Evolutionary conservation across 2,113 vertebrate species (phyloP).

Genomic region (Paradoxurus hermaphroditus): DNA sequence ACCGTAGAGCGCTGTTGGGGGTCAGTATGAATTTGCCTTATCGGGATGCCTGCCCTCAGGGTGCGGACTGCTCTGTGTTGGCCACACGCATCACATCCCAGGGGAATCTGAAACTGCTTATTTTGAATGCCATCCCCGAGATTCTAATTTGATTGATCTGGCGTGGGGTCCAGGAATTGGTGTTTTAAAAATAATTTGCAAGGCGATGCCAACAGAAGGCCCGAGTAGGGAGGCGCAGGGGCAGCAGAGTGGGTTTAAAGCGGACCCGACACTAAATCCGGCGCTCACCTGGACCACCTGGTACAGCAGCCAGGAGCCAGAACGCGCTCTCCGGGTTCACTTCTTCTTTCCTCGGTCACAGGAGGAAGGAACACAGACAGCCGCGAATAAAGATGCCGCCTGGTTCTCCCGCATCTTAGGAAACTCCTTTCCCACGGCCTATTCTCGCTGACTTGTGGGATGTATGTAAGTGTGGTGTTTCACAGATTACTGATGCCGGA

Average conservation of each 20-base stretch:
- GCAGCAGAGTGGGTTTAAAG: not conserved
- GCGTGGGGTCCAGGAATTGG: not conserved
- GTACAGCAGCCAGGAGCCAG: too few species aligned
- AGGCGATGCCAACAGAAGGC: not conserved
- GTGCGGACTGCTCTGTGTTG: not conserved
- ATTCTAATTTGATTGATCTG: not conserved
- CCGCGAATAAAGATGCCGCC: not conserved
- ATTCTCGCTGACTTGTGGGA: not conserved
- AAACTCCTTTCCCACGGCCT: not conserved
- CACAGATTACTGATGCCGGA: not conserved
- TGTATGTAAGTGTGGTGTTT: not conserved
- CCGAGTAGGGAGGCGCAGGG: not conserved
- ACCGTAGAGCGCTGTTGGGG: not conserved
- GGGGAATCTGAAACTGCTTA: not conserved
- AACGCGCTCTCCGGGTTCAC: not conserved
- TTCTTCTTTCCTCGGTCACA: not conserved
- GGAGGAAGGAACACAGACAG: not conserved
- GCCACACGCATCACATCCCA: not conserved
- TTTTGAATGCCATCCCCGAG: not conserved
- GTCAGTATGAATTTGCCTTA: not conserved
- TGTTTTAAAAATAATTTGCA: not conserved
- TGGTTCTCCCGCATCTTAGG: not conserved
- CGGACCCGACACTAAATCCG: not conserved
- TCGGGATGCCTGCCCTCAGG: not conserved
- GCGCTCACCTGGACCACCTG: too few species aligned